phyloP scores from a whole-genome alignment of 2,888 invertebrate genomes.

The Dermolepida albohirtum region DNA sequence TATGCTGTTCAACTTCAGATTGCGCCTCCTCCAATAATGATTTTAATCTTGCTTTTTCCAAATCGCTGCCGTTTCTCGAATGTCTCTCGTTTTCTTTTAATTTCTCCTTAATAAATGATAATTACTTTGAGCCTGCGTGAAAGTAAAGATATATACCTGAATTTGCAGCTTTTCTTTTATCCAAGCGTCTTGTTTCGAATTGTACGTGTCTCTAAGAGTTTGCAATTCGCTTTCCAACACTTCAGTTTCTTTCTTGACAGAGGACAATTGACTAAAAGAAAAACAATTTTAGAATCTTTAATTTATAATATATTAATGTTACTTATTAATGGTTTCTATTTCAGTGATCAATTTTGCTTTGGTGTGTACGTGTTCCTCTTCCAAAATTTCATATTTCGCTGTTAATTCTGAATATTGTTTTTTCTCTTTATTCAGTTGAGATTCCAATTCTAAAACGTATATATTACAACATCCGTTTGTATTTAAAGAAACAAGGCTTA shows the following conservation, averaged over 20 bases:
- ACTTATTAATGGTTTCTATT: slow-evolving; percentile 83
- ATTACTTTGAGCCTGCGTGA: background rate
- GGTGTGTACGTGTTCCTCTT: slow-evolving; percentile 86
- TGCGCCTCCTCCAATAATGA: slow-evolving; percentile 80
- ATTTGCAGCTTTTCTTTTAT: slow-evolving; percentile 77
- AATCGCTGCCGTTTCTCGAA: slow-evolving; percentile 63
- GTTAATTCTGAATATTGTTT: slow-evolving; percentile 85
- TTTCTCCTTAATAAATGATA: slow-evolving; percentile 61
- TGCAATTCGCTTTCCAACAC: slow-evolving; percentile 74
- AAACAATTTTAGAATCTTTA: too few relatives aligned
- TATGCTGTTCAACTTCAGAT: slow-evolving; percentile 77
- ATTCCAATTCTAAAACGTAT: slow-evolving; percentile 72
- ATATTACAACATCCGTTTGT: background rate
- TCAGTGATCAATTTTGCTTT: slow-evolving; percentile 85
- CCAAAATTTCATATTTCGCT: slow-evolving; percentile 83
- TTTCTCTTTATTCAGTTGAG: slow-evolving; percentile 74
- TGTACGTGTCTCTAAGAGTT: slow-evolving; percentile 73
- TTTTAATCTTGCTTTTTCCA: slow-evolving; percentile 77
- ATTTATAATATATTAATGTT: slow-evolving; percentile 38
- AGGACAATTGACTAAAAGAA: slow-evolving; percentile 39
- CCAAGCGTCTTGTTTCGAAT: slow-evolving; percentile 76
- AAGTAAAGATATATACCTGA: slow-evolving; percentile 68
- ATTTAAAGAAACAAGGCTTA: slow-evolving; percentile 62
- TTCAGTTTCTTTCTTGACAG: slow-evolving; percentile 72
- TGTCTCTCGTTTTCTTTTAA: slow-evolving; percentile 60